A percentile compares a stretch with the other conserved stretches of the same genome.
Conservation (phyloP, 1,140 invertebrate genomes). For the Cryptotermes secundus region DNA sequence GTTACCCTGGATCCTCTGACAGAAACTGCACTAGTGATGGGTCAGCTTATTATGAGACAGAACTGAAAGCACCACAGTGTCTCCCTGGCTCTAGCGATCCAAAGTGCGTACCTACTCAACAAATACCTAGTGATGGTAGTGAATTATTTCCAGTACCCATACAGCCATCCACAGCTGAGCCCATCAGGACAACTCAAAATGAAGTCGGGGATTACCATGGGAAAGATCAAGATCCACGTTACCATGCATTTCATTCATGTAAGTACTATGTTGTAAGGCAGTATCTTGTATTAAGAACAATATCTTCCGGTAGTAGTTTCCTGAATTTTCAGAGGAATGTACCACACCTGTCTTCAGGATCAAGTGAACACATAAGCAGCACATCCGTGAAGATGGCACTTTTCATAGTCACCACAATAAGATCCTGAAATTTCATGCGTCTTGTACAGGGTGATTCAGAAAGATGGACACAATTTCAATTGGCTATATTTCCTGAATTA, state of each 20-base stretch:
- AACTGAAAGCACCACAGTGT: slow-evolving; percentile 23
- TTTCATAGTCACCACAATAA: too few relatives aligned
- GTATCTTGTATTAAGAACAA: not conserved
- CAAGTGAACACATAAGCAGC: too few relatives aligned
- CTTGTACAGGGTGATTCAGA: too few relatives aligned
- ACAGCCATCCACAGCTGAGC: slow-evolving; percentile 40
- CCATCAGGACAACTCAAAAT: slow-evolving; percentile 36
- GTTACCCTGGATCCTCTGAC: slow-evolving; percentile 45
- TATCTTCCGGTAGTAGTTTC: too few relatives aligned
- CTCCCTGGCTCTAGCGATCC: slow-evolving; percentile 33
- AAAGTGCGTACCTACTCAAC: slow-evolving; percentile 20
- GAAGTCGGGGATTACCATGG: slow-evolving; percentile 39
- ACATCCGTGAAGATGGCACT: too few relatives aligned
- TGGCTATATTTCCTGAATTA: too few relatives aligned
- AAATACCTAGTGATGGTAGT: slow-evolving; percentile 13
- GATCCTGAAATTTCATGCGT: too few relatives aligned
- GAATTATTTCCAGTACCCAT: slow-evolving; percentile 22
- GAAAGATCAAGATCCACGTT: slow-evolving; percentile 43
- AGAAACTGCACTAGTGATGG: slow-evolving; percentile 30
- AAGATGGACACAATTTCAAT: too few relatives aligned
- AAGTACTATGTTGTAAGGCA: slow-evolving; percentile 37
- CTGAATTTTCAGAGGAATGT: too few relatives aligned
- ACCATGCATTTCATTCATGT: slow-evolving; percentile 47
- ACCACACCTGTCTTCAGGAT: too few relatives aligned
- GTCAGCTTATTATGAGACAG: not conserved